A percentile compares a stretch with the other conserved stretches of the same genome.
Conservation (phyloP, 2,888 invertebrate species). For the Reticulitermes lucifugus region DNA sequence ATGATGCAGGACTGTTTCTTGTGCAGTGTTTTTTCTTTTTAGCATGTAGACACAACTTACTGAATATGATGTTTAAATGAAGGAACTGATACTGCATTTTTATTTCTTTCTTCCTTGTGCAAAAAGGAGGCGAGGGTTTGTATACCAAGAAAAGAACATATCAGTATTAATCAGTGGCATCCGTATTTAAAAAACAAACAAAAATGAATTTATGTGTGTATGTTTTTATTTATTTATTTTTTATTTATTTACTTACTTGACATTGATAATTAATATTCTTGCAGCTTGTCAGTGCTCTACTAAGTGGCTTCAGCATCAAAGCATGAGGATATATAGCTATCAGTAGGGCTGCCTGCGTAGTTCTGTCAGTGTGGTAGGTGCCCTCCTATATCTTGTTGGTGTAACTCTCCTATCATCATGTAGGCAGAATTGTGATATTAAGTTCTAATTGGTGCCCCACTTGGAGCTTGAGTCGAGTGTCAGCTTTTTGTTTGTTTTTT, state of each 20-base stretch:
- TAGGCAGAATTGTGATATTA: neutral
- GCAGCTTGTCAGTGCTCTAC: constrained; percentile 48
- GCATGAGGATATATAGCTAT: constrained; percentile 41
- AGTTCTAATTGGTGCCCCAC: constrained; percentile 1
- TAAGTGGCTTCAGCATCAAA: constrained; percentile 50
- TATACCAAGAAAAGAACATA: constrained; percentile 55
- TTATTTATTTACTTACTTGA: constrained; percentile 37
- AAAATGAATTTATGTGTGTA: neutral
- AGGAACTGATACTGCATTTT: constrained; percentile 42
- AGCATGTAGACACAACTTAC: constrained; percentile 3
- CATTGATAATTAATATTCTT: constrained; percentile 44
- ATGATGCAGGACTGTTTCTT: too few species aligned
- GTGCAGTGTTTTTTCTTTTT: neutral
- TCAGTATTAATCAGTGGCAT: constrained; percentile 52
- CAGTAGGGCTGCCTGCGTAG: constrained; percentile 36
- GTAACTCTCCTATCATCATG: constrained; percentile 12
- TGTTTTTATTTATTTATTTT: constrained; percentile 37
- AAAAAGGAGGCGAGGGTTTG: constrained; percentile 55
- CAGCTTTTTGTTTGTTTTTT: constrained; percentile 40
- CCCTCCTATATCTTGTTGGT: constrained; percentile 32
- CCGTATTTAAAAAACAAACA: constrained; percentile 36
- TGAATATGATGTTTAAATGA: constrained; percentile 11
- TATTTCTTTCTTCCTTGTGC: constrained; percentile 49
- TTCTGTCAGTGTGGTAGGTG: constrained; percentile 22
- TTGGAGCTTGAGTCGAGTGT: neutral